Percentiles rank a stretch among this genome's conserved stretches.
These are phyloP conservation scores for Myripristis jacobus DNA, from an alignment of 2,797 vertebrate genomes.

Conservation along the genomic window DNA sequence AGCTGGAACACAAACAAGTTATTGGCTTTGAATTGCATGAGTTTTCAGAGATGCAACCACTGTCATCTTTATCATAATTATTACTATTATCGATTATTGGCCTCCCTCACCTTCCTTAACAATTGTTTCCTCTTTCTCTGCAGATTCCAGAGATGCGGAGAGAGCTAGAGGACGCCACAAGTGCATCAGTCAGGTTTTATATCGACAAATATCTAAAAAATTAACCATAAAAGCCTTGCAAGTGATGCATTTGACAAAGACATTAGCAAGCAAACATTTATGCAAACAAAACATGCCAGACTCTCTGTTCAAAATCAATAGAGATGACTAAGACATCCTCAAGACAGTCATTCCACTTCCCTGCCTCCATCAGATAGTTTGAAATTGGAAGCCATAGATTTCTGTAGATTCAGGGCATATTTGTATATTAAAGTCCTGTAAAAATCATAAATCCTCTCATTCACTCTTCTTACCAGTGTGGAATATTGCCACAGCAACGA, in stretches of 20 bases:
- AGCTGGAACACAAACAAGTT: conserved; percentile 30
- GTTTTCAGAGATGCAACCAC: neutral
- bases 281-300: neutral
- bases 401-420: neutral
- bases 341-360: too few relatives aligned
- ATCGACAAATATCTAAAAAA: neutral
- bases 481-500: conserved; percentile 72
- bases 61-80: neutral
- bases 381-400: neutral
- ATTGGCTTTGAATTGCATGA: neutral
- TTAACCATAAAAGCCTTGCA: neutral
- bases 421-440: neutral
- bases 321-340: too few relatives aligned
- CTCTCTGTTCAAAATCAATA: neutral
- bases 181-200: neutral
- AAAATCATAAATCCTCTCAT: neutral
- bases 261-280: too few relatives aligned
- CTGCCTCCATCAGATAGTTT: neutral
- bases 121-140: conserved; percentile 55
- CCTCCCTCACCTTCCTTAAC: conserved; percentile 65
- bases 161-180: conserved; percentile 61
- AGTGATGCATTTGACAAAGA: neutral
- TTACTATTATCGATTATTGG: neutral
- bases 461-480: conserved; percentile 74
- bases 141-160: conserved; percentile 74